Evolutionary conservation across 2,888 invertebrate species (phyloP).

Genomic region (Limulus polyphemus): DNA sequence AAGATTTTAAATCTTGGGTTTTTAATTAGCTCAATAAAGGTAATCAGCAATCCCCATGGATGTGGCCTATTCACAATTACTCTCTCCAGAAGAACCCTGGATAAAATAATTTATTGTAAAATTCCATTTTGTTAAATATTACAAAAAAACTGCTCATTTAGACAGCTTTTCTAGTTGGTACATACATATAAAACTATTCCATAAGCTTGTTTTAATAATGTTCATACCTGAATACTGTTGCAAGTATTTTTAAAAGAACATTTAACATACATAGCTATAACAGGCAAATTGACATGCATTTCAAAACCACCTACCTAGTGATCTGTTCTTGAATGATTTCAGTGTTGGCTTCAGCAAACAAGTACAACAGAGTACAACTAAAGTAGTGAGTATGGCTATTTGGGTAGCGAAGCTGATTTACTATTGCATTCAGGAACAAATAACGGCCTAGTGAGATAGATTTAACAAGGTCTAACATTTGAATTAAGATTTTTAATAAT

Average conservation of each 20-base stretch:
- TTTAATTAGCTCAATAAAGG: slow-evolving; percentile 97
- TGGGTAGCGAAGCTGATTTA: slow-evolving; percentile 95
- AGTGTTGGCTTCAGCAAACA: slow-evolving; percentile 94
- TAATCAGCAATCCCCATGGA: slow-evolving; percentile 97
- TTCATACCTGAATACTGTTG: no score
- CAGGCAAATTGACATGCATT: not conserved
- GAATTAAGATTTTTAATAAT: no score
- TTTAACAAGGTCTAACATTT: not conserved
- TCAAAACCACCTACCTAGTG: slow-evolving; percentile 44
- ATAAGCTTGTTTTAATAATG: no score
- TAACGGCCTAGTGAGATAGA: slow-evolving; percentile 50
- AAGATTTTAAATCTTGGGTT: slow-evolving; percentile 98
- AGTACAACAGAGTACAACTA: slow-evolving; percentile 88
- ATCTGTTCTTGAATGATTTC: slow-evolving; percentile 98
- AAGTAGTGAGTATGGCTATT: slow-evolving; percentile 99
- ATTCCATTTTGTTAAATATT: no score
- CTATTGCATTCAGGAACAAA: slow-evolving; percentile 93
- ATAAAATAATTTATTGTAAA: not conserved
- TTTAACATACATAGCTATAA: no score
- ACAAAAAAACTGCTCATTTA: no score
- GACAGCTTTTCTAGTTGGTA: no score
- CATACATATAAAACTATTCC: no score
- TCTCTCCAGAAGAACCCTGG: slow-evolving; percentile 78
- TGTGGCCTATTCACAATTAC: slow-evolving; percentile 97
- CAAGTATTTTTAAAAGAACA: no score